Evolutionary conservation across 2,113 vertebrate species (phyloP).

Genomic region (Eclectus roratus): DNA sequence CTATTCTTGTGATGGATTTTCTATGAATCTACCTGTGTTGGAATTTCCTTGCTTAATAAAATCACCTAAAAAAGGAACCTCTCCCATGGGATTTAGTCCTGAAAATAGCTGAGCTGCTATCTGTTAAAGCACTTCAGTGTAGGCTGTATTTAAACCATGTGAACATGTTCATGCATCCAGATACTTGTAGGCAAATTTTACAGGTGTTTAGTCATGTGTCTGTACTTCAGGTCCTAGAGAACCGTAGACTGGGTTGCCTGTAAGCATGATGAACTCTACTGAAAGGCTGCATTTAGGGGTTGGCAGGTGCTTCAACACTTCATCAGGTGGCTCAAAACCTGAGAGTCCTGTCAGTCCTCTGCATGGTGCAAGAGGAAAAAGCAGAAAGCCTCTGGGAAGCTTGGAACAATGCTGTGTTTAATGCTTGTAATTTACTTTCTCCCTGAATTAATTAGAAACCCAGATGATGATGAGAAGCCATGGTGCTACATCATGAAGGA

Average conservation of each 20-base stretch:
- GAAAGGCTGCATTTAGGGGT: background rate
- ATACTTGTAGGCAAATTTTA: slow-evolving; percentile 21
- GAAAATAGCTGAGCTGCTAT: slow-evolving; percentile 27
- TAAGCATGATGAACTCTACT: background rate
- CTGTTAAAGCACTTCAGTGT: slow-evolving; percentile 22
- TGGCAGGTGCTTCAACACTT: background rate
- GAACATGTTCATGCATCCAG: background rate
- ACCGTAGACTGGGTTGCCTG: background rate
- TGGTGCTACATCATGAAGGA: slow-evolving; percentile 90
- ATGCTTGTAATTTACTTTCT: background rate
- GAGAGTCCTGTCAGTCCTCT: background rate
- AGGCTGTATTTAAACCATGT: slow-evolving; percentile 13
- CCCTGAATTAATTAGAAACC: slow-evolving; percentile 79
- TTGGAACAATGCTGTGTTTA: background rate
- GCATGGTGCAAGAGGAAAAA: background rate
- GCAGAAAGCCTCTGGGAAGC: background rate
- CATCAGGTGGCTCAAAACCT: background rate
- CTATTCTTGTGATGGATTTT: slow-evolving; percentile 22
- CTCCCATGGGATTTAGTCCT: slow-evolving; percentile 37
- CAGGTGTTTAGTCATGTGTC: background rate
- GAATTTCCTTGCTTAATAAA: slow-evolving; percentile 21
- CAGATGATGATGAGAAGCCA: slow-evolving; percentile 84
- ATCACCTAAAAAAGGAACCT: background rate
- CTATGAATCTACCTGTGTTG: background rate
- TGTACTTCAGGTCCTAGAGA: slow-evolving; percentile 1